Base-by-base conservation (phyloP, 2,888 invertebrate species). In the Lathronympha strigana region DNA sequence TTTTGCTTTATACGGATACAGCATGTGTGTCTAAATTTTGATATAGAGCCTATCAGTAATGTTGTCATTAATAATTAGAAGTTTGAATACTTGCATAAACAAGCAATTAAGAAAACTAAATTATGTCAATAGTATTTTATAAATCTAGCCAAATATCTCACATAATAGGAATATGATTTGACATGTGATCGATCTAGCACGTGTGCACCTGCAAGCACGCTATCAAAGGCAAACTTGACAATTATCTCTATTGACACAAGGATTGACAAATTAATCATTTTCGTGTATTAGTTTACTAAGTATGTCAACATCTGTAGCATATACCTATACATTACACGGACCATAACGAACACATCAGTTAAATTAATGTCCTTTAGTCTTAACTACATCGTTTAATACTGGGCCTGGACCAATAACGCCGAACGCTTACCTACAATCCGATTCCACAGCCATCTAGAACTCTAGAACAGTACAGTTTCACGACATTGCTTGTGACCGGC, bases 371-470 rank as follows among this genome's bases (percentile, higher is more conserved):
- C 60, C 60, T 58, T 54, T 66, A 54, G 19, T 53, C 36, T 23
- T 25, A 47, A 53, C 60, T 61, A 66, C 31, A 60, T 54, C 15
- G 45, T 49, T 40, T 60, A 60, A 60, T 66, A 61, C 64, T 54
- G 38, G 54, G 60, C 31, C 51, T 38, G 47, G 45, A 53, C 47
- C 33, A 61, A 54, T 53, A 54, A 60, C 43, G 19, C 43, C 25
- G 17, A 49, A 54, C 38, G 17, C 31, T 61, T 54, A 38, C 54
- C 47, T 60, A 66, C 64, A 45, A 43, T 43, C 25, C 23, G 36
- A 23, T 33, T 45, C 53, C 66, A 66, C 66, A 61, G 60, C 60
- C 47, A 17, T 33, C 66, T 66, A 66, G 47, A 61, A 66, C 66
- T 33, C 66, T 66, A 66, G 47, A 61, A 66, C 66, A 66, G 47